Conservation (phyloP, 2,888 invertebrate species). For the Loripinus fragilis region DNA sequence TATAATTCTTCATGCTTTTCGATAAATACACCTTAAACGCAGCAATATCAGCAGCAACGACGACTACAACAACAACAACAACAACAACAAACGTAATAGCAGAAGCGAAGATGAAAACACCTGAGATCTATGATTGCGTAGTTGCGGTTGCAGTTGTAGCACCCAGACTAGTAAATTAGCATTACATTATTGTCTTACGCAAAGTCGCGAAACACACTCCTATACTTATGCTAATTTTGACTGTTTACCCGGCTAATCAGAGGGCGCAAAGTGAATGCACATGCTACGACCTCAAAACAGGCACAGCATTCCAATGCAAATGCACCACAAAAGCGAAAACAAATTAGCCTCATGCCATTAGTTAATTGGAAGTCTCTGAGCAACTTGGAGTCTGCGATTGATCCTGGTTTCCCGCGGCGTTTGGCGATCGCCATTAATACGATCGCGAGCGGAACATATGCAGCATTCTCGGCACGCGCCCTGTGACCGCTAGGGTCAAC, state of each 20-base stretch:
- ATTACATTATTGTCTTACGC: not conserved
- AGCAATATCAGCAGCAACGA: no score
- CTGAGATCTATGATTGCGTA: no score
- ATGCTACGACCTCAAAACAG: not conserved
- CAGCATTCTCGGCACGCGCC: slow-evolving; percentile 10
- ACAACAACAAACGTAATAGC: no score
- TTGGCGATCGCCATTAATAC: slow-evolving; percentile 1
- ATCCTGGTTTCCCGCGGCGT: slow-evolving; percentile 1
- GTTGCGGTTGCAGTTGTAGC: no score
- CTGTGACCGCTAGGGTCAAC: not conserved
- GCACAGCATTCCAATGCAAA: slow-evolving; percentile 9
- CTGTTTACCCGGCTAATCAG: not conserved
- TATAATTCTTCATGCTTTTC: no score
- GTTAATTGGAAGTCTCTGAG: slow-evolving; percentile 12
- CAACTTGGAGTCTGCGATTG: slow-evolving; percentile 6
- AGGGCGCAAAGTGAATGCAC: slow-evolving; percentile 12
- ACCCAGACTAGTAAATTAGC: not conserved
- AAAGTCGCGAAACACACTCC: not conserved
- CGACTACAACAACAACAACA: no score
- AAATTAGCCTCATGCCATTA: slow-evolving; percentile 14
- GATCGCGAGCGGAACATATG: slow-evolving; percentile 1
- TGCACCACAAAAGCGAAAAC: slow-evolving; percentile 16
- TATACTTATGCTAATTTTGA: not conserved
- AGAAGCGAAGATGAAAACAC: no score
- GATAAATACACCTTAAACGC: no score